These are phyloP conservation scores for Prietella phreatophila DNA, from an alignment of 2,113 vertebrate genomes.

Conservation along the genomic window DNA sequence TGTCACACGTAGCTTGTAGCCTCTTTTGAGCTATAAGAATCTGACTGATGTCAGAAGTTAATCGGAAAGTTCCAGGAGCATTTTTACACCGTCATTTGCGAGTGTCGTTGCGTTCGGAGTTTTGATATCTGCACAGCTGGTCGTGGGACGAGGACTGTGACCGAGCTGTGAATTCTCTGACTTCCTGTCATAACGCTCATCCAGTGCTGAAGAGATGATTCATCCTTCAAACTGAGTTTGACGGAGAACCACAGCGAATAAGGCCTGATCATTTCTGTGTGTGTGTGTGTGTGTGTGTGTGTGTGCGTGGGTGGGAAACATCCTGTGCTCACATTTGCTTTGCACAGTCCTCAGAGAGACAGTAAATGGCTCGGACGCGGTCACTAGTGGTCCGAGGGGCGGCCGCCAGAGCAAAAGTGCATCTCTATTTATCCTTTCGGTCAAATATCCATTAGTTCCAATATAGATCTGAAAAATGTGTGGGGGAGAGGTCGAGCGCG, in stretches of 20 bases:
- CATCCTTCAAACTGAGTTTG: constrained; percentile 58
- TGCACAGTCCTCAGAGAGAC: constrained; percentile 56
- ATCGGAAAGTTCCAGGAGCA: not conserved
- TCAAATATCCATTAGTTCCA: constrained; percentile 56
- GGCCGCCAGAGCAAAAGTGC: constrained; percentile 54
- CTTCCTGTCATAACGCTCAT: constrained; percentile 65
- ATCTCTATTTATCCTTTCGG: constrained; percentile 53
- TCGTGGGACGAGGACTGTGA: constrained; percentile 59
- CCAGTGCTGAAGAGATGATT: constrained; percentile 64
- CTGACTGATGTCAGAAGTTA: constrained; percentile 6
- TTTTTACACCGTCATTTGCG: not conserved
- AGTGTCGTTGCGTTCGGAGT: not conserved
- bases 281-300: not conserved
- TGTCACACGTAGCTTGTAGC: not conserved
- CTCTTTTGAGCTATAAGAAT: not conserved
- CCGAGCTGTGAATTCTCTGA: constrained; percentile 62
- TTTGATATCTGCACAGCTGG: constrained; percentile 41
- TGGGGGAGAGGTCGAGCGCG: constrained; percentile 16
- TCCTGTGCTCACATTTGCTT: constrained; percentile 69
- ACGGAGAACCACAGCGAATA: constrained; percentile 36
- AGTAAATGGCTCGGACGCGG: constrained; percentile 64
- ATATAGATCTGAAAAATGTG: constrained; percentile 43
- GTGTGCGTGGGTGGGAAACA: constrained; percentile 46
- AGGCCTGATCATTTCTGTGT: constrained; percentile 9
- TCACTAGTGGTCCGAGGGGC: constrained; percentile 48